Conservation (phyloP, 2,113 vertebrate genomes). For the Ranitomeya imitator region DNA sequence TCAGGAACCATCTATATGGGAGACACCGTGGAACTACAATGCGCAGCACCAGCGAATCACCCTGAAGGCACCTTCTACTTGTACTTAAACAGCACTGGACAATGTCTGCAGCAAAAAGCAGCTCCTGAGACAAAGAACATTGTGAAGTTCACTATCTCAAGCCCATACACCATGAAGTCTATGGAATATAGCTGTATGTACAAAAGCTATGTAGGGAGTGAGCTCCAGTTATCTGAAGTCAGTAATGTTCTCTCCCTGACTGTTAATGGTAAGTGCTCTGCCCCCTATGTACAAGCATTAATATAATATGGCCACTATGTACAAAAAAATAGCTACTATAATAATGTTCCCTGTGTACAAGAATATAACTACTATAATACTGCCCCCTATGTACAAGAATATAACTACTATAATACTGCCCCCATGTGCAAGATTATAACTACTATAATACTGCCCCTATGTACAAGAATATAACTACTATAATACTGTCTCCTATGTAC, state of each 20-base stretch:
- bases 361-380: background rate
- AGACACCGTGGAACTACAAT: background rate
- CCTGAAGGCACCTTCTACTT: conserved; percentile 21
- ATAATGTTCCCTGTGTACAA: background rate
- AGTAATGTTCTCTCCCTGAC: conserved; percentile 21
- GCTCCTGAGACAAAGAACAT: conserved; percentile 16
- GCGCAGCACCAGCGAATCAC: background rate
- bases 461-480: conserved; percentile 6
- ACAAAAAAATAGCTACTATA: background rate
- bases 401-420: conserved; percentile 5
- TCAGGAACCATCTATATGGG: background rate
- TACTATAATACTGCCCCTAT: conserved; percentile 1
- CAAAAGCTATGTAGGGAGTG: background rate
- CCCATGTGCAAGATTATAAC: background rate
- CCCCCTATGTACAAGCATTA: background rate
- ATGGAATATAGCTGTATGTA: conserved; percentile 20
- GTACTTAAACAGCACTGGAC: background rate
- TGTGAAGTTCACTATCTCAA: conserved; percentile 18
- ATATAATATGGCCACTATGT: background rate
- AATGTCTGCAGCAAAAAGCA: background rate
- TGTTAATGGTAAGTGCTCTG: conserved; percentile 3
- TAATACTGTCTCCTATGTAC: background rate
- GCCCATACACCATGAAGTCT: background rate
- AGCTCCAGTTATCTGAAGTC: background rate
- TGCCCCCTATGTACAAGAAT: background rate